Base-by-base conservation (phyloP, 2,888 invertebrate species). In the Eilema caniola region DNA sequence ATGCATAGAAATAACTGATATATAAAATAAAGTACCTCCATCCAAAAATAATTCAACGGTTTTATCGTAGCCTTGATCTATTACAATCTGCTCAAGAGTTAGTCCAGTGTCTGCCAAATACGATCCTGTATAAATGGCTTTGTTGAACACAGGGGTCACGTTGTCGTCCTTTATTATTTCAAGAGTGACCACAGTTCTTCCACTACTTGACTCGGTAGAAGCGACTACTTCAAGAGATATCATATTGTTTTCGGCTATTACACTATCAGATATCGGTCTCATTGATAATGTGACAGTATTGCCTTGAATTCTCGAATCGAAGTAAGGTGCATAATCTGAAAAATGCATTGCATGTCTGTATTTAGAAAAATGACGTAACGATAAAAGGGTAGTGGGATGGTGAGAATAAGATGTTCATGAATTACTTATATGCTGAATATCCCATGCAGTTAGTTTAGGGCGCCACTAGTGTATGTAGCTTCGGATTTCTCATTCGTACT, bases 151-250 rank as follows among this genome's bases (percentile, higher is more conserved):
- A 0, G 93, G 93, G 0, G 93, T 92, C 1, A 84, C 71, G 25
- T 78, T 83, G 68, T 93, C 93, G 24, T 93, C 87, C 72, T 92
- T 92, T 67, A 93, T 81, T 65, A 93, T 89, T 61, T 90, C 89
- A 33, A 93, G 81, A n/a, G 85, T 86, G 28, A 92, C 87, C 67
- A 91, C 77, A 41, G 90, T 77, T 3, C 80, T 82, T 11, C 89
- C 83, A 3, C 79, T 72, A 74, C 86, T 90, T 60, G 75, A 76
- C 14, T 75, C 82, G 56, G 83, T 87, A n/a, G 83, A 81, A 16
- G 89, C 93, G 0, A 81, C 73, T 3, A 93, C 78, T 84, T 88
- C 83, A 28, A 93, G 75, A 60, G 81, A 83, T 57, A 93, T 83
- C 56, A 89, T 85, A 62, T 74, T 89, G 71, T 93, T 92, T 31